Base-by-base conservation (phyloP, 2,797 vertebrate species). In the Poeciliopsis gracilis region DNA sequence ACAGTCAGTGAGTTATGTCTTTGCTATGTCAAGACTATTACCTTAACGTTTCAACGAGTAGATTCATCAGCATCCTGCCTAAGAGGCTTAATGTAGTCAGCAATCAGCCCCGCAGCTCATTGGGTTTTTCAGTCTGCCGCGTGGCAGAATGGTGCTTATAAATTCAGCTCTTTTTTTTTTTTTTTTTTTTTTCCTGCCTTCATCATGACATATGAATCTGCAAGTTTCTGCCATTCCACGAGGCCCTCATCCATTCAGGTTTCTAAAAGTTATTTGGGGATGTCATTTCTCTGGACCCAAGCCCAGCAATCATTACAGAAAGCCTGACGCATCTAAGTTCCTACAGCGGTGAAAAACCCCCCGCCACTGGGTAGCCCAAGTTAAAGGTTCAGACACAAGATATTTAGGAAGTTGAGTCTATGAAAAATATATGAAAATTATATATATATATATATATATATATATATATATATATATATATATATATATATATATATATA, bases 11-110 rank as follows among this genome's bases (percentile, higher is more conserved):
- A 95, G 88, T 92, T 90, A 90, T 89, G 84, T 89, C 89, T 90
- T 85, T 84, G 76, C 86, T 90, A 73, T 86, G 88, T 94, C 87
- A 83, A 89, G 86, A 90, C 86, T 90, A 92, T 93, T 93, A 91
- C 89, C 87, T 89, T 84, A 88, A 90, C 88, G 91, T 90, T 86
- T 91, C 87, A 89, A 76, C 20, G 82, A 88, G 80, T 80, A 77
- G 84, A 91, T 90, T 92, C 84, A 89, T 91, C 90, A 90, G 57
- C 25, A n/a, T 18, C 81, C 84, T 78, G 86, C 90, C 82, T 84
- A 79, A 80, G 77, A 84, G 83, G 74, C 85, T 80, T 88, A 89
- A 88, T 89, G 84, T 67, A 85, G 89, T 90, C 77, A 57, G 83
- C 87, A 80, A 85, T 91, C 85, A 89, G 78, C 76, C 82, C 66